Conservation (phyloP, 2,113 vertebrate species). For the Embiotoca jacksoni region DNA sequence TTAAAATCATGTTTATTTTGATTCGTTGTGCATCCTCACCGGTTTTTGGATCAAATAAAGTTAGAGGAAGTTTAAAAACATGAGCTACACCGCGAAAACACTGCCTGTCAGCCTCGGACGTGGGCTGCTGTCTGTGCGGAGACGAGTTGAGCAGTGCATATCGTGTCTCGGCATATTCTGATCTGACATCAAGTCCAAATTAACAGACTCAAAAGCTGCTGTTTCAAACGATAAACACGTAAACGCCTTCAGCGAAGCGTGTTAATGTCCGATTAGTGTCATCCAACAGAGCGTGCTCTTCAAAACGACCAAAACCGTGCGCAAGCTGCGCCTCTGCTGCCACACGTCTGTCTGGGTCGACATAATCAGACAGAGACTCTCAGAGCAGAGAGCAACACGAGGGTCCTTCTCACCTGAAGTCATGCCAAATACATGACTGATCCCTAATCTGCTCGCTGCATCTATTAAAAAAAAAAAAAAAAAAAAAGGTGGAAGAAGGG, state of each 20-base stretch:
- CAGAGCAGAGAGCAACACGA: neutral
- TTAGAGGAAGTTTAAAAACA: neutral
- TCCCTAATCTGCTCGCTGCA: neutral
- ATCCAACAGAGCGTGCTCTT: neutral
- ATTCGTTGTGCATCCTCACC: neutral
- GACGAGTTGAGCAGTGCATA: neutral
- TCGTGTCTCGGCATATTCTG: conserved; percentile 6
- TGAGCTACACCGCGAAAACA: neutral
- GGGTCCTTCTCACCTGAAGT: conserved; percentile 2
- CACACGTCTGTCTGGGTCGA: conserved; percentile 15
- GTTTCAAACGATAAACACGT: neutral
- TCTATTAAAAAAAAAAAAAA: too few species aligned
- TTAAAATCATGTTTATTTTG: neutral
- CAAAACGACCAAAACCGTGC: neutral
- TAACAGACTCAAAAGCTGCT: conserved; percentile 19
- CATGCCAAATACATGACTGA: conserved; percentile 13
- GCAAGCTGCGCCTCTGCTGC: conserved; percentile 27
- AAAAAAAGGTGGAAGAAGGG: too few species aligned
- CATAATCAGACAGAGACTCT: neutral
- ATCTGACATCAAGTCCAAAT: conserved; percentile 11
- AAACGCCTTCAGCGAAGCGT: conserved; percentile 1
- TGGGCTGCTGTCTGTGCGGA: neutral
- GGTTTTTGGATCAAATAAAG: neutral
- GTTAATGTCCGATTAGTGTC: neutral
- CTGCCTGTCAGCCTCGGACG: neutral